Evolutionary conservation across 2,113 vertebrate genomes (phyloP), one percentile per base, ranked within the genome.

Genomic region (Tetraodon nigroviridis): DNA sequence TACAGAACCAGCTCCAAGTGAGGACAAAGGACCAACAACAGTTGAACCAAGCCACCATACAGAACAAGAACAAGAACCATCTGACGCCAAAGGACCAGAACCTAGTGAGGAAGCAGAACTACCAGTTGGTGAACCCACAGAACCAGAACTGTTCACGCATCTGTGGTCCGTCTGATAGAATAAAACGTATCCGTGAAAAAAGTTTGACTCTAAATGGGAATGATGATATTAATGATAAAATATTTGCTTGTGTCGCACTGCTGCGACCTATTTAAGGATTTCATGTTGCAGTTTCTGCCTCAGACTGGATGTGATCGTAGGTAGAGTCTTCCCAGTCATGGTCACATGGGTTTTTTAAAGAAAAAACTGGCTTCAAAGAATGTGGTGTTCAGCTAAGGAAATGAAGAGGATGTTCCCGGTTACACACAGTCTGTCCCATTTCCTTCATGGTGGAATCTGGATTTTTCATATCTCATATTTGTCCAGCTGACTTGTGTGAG

Each of bases 381-480:
- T 53, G 58, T 59, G 16, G 49, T 58, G 71, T 73, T 67, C 66
- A 62, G 46, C 61, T 37, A 27, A 53, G 71, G 80, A 87, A 84
- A 88, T 82, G 52, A 84, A 85, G 32, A 74, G 42, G 49, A 65
- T 19, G 29, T 48, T 66, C 71, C 70, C 47, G 27, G 57, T 19
- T 32, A 55, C 55, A 60, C 7, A 13, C 53, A 50, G 45, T 69
- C 68, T 55, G 6, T 47, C 40, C 51, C 44, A 32, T 14, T 37
- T 37, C 32, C 11, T 56, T 62, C n/a, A 48, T 16, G 41, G 17
- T 49, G 47, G 19, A 47, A 41, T 37, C 32, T 11, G 2, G 32
- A 37, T 37, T 37, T 8, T 37, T 37, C 32, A n/a, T n/a, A n/a
- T n/a, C 32, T 12, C 32, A 37, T 8, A 37, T 37, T 37, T 37